These are phyloP conservation scores for Galagoides demidoff DNA, from an alignment of 2,797 vertebrate genomes.

Conservation along the genomic window DNA sequence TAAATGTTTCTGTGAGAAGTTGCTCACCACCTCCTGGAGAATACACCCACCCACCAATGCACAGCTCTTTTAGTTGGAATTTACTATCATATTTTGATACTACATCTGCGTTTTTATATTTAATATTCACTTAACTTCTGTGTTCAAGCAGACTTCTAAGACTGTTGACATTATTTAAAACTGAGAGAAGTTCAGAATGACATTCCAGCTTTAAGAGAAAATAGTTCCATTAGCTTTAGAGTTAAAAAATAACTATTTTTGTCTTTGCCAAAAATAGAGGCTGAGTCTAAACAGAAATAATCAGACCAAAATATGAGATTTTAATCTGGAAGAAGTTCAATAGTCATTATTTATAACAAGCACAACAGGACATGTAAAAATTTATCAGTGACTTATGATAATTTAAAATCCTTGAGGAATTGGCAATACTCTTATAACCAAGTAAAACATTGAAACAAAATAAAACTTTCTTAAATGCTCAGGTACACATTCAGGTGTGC, in stretches of 20 bases:
- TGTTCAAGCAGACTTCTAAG: neutral
- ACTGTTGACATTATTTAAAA: conserved; percentile 52
- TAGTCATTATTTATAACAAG: conserved; percentile 46
- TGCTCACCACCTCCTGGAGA: neutral
- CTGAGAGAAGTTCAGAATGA: neutral
- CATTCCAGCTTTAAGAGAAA: conserved; percentile 54
- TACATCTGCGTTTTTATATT: neutral
- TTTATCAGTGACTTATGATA: neutral
- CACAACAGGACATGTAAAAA: neutral
- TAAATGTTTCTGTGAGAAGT: neutral
- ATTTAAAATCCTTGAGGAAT: neutral
- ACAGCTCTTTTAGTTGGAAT: neutral
- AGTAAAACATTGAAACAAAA: neutral
- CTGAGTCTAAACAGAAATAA: conserved; percentile 17
- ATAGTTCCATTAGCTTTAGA: neutral
- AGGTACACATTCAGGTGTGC: neutral
- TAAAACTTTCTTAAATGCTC: neutral
- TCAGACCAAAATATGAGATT: conserved; percentile 53
- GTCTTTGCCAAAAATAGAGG: conserved; percentile 50
- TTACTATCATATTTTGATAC: neutral
- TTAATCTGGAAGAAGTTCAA: conserved; percentile 26
- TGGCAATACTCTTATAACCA: neutral
- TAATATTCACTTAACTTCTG: conserved; percentile 38
- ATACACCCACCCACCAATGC: neutral
- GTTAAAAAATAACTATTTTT: conserved; percentile 51